Conservation (phyloP, 2,888 invertebrate species). For the Oscheius sp. region DNA sequence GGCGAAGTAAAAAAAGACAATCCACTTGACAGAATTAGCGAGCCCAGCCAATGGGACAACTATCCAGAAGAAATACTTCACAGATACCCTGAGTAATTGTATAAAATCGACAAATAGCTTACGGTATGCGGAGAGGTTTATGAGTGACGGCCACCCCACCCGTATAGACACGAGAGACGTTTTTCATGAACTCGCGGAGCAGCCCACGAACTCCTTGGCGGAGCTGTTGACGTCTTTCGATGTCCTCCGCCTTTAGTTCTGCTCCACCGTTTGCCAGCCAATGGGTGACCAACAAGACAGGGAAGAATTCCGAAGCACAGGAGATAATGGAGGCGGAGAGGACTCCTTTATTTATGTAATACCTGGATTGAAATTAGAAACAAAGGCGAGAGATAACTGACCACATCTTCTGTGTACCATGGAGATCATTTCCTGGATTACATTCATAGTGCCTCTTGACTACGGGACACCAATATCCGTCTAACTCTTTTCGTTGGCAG, state of each 20-base stretch:
- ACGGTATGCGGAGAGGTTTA: slow-evolving; percentile 37
- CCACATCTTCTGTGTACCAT: slow-evolving; percentile 71
- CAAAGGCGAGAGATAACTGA: neutral
- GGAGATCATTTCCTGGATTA: slow-evolving; percentile 60
- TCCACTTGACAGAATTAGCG: slow-evolving; percentile 60
- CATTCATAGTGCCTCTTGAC: slow-evolving; percentile 66
- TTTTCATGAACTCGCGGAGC: slow-evolving; percentile 68
- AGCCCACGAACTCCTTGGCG: slow-evolving; percentile 60
- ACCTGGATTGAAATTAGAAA: slow-evolving; percentile 22
- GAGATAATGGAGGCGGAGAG: slow-evolving; percentile 69
- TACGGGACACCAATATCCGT: slow-evolving; percentile 72
- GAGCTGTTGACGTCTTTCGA: slow-evolving; percentile 58
- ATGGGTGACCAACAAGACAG: slow-evolving; percentile 70
- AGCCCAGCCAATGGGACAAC: slow-evolving; percentile 55
- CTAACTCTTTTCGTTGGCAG: slow-evolving; percentile 70
- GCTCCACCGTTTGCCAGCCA: slow-evolving; percentile 72
- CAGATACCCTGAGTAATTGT: slow-evolving; percentile 31
- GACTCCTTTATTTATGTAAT: slow-evolving; percentile 64
- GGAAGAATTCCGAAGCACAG: slow-evolving; percentile 72
- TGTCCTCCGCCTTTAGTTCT: slow-evolving; percentile 69
- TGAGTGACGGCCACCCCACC: slow-evolving; percentile 38
- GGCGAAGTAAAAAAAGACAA: slow-evolving; percentile 70
- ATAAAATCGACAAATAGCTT: neutral
- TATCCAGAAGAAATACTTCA: slow-evolving; percentile 48
- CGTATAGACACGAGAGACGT: slow-evolving; percentile 68